Base-by-base conservation (phyloP, 2,113 vertebrate species). In the Triplophysa siluroides region DNA sequence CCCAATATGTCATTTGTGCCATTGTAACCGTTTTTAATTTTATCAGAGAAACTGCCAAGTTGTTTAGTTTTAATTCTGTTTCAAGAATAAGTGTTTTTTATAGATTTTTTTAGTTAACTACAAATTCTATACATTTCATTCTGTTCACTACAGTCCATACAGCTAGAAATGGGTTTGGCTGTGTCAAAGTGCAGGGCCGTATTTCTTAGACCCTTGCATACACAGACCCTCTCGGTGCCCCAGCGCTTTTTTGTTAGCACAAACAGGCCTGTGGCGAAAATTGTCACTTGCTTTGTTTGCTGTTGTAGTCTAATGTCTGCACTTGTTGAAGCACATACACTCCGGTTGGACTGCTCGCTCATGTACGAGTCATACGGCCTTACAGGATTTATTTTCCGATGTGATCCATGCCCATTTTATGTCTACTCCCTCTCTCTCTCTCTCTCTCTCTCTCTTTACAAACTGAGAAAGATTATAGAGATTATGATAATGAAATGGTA, bases 351-450 rank as follows among this genome's bases (percentile, higher is more conserved):
- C 78, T 75, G 69, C 76, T 58, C 21, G 72, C 63, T 43, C 56
- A 63, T 52, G 67, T 61, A 78, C 82, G 63, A 58, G 68, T 71
- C 13, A 77, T 58, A 62, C 38, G 13, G 64, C 83, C 60, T 63
- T 76, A 38, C 64, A 77, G 72, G 68, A n/a, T 89, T 90, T 92
- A 88, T 91, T 83, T 86, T 84, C 23, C 56, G 45, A 62, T 73
- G 29, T 75, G 56, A 47, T 7, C n/a, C 61, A 43, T 45, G 13
- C 47, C 62, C 29, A 4, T 19, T 65, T 63, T 64, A 45, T 85
- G 63, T 77, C 69, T 18, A 33, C 60, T 83, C 65, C 72, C 62
- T 81, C 76, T 76, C 26, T 79, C 64, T 82, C 38, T 33, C 45
- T n/a, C 60, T 83, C 65, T 77, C 62, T 81, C 76, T 76, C 26